These are phyloP conservation scores for Ptychobarbus kaznakovi DNA, from an alignment of 2,797 vertebrate genomes.

Conservation along the genomic window DNA sequence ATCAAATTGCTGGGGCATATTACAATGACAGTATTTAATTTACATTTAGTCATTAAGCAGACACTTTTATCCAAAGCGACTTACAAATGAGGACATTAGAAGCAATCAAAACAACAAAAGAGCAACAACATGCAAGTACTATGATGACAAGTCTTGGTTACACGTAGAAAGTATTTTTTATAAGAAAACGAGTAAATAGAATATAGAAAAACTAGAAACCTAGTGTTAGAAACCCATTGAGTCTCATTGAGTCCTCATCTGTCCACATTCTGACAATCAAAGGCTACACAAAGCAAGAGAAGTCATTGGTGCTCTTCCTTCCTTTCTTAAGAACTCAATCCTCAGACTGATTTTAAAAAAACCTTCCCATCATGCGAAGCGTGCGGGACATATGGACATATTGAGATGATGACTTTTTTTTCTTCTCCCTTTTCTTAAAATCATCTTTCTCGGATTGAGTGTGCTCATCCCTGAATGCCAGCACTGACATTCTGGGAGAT, in stretches of 20 bases:
- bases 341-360: conserved; percentile 21
- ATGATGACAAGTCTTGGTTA: no score
- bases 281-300: neutral
- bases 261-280: neutral
- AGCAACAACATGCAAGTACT: no score
- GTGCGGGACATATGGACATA: conserved; percentile 15
- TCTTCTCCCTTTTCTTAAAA: conserved; percentile 15
- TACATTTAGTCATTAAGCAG: no score
- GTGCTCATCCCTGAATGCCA: conserved; percentile 44
- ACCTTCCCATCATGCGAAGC: neutral
- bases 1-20: no score
- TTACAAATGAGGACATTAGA: no score
- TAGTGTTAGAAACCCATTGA: neutral
- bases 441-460: conserved; percentile 40
- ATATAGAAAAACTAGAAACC: no score
- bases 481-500: conserved; percentile 35
- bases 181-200: no score
- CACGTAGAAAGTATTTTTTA: no score
- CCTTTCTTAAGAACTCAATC: neutral
- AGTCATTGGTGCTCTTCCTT: conserved; percentile 5
- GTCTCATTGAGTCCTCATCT: neutral
- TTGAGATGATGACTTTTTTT: conserved; percentile 15
- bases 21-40: no score
- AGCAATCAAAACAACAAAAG: no score
- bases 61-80: no score